These are phyloP conservation scores for Nipponacmea schrenckii DNA, from an alignment of 2,888 invertebrate species.

Conservation along the genomic window DNA sequence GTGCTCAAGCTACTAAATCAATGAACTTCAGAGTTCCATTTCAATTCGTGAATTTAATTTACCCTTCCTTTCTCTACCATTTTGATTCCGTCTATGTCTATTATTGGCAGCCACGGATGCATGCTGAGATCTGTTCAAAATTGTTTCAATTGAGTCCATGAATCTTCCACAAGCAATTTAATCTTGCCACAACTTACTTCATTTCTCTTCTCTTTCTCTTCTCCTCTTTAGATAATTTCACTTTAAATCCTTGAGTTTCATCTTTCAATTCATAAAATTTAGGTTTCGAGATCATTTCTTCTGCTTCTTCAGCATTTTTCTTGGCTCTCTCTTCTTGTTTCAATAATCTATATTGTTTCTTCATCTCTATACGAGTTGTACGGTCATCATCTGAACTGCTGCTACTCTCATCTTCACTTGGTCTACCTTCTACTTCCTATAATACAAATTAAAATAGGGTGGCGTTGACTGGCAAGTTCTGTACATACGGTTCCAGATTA, in stretches of 20 bases:
- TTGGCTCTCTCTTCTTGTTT: conserved; percentile 65
- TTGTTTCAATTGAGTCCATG: conserved; percentile 13
- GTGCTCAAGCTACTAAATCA: too few species aligned
- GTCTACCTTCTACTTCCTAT: conserved; percentile 39
- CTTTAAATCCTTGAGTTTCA: conserved; percentile 67
- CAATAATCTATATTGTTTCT: conserved; percentile 75
- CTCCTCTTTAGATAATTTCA: conserved; percentile 67
- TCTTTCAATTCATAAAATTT: conserved; percentile 75
- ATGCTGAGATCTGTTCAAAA: not conserved
- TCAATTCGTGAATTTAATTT: too few species aligned
- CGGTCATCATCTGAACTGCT: conserved; percentile 76
- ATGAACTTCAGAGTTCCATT: too few species aligned
- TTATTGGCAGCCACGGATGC: not conserved
- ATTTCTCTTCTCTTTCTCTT: conserved; percentile 40
- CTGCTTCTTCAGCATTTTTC: conserved; percentile 52
- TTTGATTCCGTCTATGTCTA: too few species aligned
- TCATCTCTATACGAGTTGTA: conserved; percentile 74
- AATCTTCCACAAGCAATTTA: not conserved
- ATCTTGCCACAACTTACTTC: conserved; percentile 26
- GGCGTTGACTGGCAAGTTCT: too few species aligned
- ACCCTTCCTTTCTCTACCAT: conserved; percentile 12
- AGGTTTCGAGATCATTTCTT: conserved; percentile 64
- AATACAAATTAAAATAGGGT: conserved; percentile 9
- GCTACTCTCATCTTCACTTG: conserved; percentile 69
- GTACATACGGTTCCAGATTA: too few species aligned